These are phyloP conservation scores for Heloderma charlesbogerti DNA, from an alignment of 2,113 vertebrate genomes.

Conservation along the genomic window DNA sequence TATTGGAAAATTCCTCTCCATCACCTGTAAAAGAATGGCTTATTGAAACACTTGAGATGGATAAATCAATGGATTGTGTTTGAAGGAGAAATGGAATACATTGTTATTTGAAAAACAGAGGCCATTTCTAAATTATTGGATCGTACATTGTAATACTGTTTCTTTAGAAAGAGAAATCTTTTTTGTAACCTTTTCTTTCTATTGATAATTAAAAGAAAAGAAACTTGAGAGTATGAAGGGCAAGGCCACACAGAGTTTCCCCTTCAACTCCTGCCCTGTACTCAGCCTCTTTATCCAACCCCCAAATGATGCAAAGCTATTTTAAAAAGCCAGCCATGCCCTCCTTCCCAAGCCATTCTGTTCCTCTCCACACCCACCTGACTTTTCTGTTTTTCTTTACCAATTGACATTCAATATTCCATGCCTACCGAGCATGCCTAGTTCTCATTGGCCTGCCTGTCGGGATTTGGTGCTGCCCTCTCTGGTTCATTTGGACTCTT, in stretches of 20 bases:
- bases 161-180: background rate
- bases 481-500: too few relatives aligned
- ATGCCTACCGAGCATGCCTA: background rate
- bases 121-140: background rate
- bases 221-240: background rate
- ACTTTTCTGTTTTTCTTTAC: background rate
- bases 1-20: background rate
- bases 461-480: too few relatives aligned
- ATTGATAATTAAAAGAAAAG: background rate
- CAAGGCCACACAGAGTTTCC: background rate
- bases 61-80: conserved; percentile 5
- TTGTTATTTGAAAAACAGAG: conserved; percentile 4
- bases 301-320: background rate
- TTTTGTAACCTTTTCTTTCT: background rate
- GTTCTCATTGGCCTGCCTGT: background rate
- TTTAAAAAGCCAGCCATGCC: background rate
- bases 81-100: background rate
- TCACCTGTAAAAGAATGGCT: background rate
- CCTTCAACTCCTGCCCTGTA: background rate
- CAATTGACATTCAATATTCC: background rate
- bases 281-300: background rate
- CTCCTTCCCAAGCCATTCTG: background rate
- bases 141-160: background rate
- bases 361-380: background rate
- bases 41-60: background rate